Conservation (phyloP, 2,797 vertebrate species). For the Danio tinwini region DNA sequence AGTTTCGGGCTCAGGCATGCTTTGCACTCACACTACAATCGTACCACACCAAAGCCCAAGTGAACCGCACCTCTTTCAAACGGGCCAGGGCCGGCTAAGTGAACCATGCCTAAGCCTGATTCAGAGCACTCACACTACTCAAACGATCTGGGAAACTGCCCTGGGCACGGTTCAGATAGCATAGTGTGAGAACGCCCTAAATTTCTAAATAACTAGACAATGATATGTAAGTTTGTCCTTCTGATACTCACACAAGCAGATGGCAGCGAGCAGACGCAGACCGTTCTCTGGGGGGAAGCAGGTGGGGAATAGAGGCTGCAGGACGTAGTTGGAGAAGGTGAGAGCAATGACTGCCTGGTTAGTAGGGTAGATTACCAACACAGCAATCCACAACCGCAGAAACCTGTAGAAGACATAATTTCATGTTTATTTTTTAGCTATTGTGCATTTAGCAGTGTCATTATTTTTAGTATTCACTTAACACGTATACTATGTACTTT, state of each 20-base stretch:
- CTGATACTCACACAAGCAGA: slow-evolving; percentile 88
- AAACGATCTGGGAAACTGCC: no score
- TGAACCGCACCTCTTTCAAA: no score
- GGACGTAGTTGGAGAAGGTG: slow-evolving; percentile 92
- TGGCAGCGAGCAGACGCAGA: slow-evolving; percentile 85
- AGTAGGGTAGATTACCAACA: slow-evolving; percentile 93
- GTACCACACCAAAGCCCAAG: no score
- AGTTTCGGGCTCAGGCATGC: no score
- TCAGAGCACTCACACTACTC: no score
- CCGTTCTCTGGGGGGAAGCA: slow-evolving; percentile 88
- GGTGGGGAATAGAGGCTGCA: slow-evolving; percentile 91
- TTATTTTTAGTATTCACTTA: not conserved
- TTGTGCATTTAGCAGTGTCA: not conserved
- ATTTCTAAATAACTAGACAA: not conserved
- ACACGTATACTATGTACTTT: not conserved
- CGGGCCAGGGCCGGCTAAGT: no score
- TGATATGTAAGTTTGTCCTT: not conserved
- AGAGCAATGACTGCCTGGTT: slow-evolving; percentile 95
- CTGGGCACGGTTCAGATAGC: no score
- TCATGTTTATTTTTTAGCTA: not conserved
- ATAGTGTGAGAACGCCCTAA: no score
- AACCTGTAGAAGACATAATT: slow-evolving; percentile 76
- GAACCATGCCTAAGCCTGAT: no score
- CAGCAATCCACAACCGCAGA: slow-evolving; percentile 90
- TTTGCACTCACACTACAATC: no score